Base-by-base conservation (phyloP, 2,888 invertebrate species). In the Acrocera orbiculus region DNA sequence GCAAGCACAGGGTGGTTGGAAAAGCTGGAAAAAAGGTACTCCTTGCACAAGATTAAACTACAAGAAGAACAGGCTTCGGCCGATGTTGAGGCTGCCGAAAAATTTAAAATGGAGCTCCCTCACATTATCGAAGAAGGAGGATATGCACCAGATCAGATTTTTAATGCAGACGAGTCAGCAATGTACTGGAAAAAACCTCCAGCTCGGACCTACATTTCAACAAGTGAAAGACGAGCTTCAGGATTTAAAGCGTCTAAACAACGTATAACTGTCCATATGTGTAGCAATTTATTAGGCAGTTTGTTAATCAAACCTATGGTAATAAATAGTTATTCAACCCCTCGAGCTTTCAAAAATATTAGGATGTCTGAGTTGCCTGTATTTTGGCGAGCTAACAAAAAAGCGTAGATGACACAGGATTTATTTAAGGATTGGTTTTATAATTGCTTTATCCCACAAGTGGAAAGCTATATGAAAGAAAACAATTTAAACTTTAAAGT, bases 271-370 rank as follows among this genome's bases (percentile, higher is more conserved):
- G 39, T 52, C 16, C 42, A 50, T n/a, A 40, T 51, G 10, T 45
- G 48, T 36, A 47, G 43, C 22, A 54, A 54, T 45, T 48, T 49
- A 16, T 37, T 38, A 28, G 49, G 49, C 23, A 47, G 48, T 40
- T 46, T 45, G 25, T 49, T 49, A 38, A 34, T 51, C 30, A 53
- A 53, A 44, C 52, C 54, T 23, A 40, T 53, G 27, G 42, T 54
- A 13, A 43, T 53, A 28, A 48, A 56, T 40, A 41, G 40, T 9
- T 47, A 47, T 6, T 46, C 46, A 43, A 53, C 49, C 44, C 53
- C 52, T 30, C 44, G 45, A 37, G 45, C 46, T 34, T 27, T 53
- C 25, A 52, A 50, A 41, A 15, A n/a, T 9, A 24, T 10, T 16
- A 6, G 13, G 9, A 30, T 22, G 13, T 8, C 10, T n/a, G 5